phyloP scores from a whole-genome alignment of 2,888 invertebrate species.

The Zelleria hepariella region DNA sequence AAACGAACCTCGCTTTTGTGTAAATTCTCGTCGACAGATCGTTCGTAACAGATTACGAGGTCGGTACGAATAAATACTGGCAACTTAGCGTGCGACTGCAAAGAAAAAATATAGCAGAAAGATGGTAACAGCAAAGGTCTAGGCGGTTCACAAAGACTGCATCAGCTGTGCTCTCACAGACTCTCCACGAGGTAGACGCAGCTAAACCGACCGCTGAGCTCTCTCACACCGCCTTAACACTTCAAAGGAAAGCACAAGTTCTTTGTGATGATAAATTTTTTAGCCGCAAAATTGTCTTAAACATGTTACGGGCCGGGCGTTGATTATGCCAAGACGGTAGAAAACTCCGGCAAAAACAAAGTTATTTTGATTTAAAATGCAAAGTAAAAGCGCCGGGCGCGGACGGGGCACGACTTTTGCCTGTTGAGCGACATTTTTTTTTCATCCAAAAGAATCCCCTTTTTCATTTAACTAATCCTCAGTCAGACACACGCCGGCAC shows the following conservation, averaged over 20 bases:
- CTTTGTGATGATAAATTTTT: conserved; percentile 47
- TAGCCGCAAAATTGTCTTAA: conserved; percentile 54
- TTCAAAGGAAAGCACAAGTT: conserved; percentile 37
- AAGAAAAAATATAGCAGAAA: background rate
- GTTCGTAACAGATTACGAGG: conserved; percentile 44
- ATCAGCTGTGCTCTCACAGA: background rate
- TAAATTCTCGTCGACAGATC: conserved; percentile 26
- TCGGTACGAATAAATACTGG: background rate
- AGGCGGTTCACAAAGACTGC: background rate
- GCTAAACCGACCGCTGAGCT: conserved; percentile 18
- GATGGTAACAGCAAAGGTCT: background rate
- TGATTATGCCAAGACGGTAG: conserved; percentile 59
- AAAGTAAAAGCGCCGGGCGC: conserved; percentile 45
- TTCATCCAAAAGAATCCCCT: conserved; percentile 34
- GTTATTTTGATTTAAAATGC: conserved; percentile 66
- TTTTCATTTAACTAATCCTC: conserved; percentile 52
- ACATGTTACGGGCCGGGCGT: conserved; percentile 48
- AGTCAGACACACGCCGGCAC: conserved; percentile 30
- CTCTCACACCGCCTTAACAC: conserved; percentile 27
- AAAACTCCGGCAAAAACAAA: conserved; percentile 58
- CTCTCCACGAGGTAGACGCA: background rate
- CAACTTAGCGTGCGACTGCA: background rate
- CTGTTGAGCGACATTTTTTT: conserved; percentile 31
- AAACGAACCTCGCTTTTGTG: conserved; percentile 25
- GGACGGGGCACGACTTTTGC: conserved; percentile 23